Percentiles rank a stretch among this genome's conserved stretches.
Evolutionary conservation across 2,113 vertebrate genomes (phyloP).

Genomic region (Sarotherodon lohbergeri): DNA sequence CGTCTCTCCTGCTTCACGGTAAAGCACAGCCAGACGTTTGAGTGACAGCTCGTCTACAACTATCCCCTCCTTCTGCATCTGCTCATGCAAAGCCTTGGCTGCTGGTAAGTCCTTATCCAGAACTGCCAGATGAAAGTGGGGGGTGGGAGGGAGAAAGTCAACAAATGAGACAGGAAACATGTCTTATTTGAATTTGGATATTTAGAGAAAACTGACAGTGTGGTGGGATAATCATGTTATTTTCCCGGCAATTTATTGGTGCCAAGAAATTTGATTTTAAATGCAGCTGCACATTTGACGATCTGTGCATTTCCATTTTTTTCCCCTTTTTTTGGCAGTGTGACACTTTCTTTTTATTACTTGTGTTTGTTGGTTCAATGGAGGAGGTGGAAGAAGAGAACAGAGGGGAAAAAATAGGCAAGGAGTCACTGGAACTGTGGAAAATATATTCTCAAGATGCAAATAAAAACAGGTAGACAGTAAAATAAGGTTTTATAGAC

Average conservation of each 20-base stretch:
- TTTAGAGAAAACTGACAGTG: neutral
- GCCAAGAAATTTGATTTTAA: neutral
- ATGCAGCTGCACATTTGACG: neutral
- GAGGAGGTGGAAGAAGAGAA: neutral
- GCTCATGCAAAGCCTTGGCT: conserved; percentile 77
- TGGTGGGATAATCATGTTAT: neutral
- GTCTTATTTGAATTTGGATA: neutral
- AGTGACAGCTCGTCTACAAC: conserved; percentile 75
- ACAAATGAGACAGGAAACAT: neutral
- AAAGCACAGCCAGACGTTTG: conserved; percentile 82
- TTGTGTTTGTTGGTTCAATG: neutral
- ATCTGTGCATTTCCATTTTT: neutral
- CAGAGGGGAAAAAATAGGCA: rapidly evolving
- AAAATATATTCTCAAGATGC: neutral
- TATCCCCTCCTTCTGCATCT: conserved; percentile 70
- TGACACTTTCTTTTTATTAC: neutral
- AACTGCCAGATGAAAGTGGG: conserved; percentile 58
- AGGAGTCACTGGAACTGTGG: neutral
- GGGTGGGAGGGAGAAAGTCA: neutral
- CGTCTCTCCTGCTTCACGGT: conserved; percentile 75
- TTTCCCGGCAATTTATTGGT: neutral
- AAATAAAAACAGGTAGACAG: neutral
- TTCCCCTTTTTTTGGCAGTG: neutral
- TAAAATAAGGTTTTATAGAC: neutral
- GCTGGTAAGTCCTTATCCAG: conserved; percentile 76